Evolutionary conservation across 2,888 invertebrate species (phyloP).

Genomic region (Heliconius cydno): DNA sequence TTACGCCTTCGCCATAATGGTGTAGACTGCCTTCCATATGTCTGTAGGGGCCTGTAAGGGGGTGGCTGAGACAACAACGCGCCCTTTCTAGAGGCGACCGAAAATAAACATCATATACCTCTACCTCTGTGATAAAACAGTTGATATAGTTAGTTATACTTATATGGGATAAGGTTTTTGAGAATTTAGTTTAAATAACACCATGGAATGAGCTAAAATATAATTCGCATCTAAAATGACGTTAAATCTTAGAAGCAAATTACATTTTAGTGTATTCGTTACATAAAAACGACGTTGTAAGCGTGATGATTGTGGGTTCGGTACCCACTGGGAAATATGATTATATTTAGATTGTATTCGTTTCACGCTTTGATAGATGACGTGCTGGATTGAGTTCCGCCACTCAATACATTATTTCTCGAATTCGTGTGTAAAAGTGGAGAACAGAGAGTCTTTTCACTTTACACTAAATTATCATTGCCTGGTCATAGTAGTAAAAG

Average conservation of each 20-base stretch:
- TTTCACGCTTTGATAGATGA: neutral
- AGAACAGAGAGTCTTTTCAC: too few relatives aligned
- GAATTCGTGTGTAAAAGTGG: neutral
- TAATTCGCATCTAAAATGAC: neutral
- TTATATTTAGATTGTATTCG: neutral
- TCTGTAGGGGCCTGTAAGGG: constrained; percentile 21
- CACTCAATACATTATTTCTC: neutral
- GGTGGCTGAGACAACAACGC: constrained; percentile 47
- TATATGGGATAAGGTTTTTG: neutral
- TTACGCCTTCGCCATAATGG: constrained; percentile 19
- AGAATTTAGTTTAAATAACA: neutral
- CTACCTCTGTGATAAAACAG: constrained; percentile 27
- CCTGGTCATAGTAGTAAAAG: too few relatives aligned
- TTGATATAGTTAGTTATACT: constrained; percentile 14
- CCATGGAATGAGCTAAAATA: neutral
- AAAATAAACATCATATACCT: constrained; percentile 35
- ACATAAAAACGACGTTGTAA: neutral
- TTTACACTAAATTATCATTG: too few relatives aligned
- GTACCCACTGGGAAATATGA: neutral
- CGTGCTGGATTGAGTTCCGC: neutral
- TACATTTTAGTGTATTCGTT: neutral
- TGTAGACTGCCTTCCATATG: constrained; percentile 18
- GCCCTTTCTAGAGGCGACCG: constrained; percentile 33
- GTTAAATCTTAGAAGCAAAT: neutral
- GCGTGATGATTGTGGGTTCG: neutral